These are phyloP conservation scores for Troilus luridus DNA, from an alignment of 2,888 invertebrate genomes.

Conservation along the genomic window DNA sequence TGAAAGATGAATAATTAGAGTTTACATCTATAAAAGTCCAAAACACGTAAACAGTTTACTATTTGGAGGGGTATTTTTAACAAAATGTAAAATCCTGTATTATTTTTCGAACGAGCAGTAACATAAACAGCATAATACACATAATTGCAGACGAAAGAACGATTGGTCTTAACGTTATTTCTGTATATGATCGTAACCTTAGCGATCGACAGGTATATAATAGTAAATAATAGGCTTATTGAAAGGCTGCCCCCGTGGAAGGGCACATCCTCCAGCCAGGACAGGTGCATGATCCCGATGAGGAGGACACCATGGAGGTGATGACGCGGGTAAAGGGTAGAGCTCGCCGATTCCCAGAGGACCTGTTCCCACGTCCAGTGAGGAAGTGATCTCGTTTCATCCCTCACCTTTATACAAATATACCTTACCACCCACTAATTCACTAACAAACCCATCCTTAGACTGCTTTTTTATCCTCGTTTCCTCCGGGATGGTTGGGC, in stretches of 20 bases:
- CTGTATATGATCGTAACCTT: background rate
- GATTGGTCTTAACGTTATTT: background rate
- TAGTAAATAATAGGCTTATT: background rate
- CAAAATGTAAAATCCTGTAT: too few species aligned
- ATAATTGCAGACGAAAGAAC: too few species aligned
- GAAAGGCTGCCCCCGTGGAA: background rate
- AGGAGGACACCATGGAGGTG: slow-evolving; percentile 6
- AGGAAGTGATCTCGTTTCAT: slow-evolving; percentile 56
- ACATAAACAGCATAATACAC: too few species aligned
- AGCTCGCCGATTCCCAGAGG: background rate
- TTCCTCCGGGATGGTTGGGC: slow-evolving; percentile 37
- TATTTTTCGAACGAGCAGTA: too few species aligned
- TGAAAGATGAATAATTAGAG: too few species aligned
- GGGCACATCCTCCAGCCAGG: background rate
- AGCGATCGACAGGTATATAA: background rate
- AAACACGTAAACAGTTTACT: too few species aligned
- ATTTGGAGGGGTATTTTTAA: too few species aligned
- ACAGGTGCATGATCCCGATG: slow-evolving; percentile 5
- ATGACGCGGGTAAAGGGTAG: slow-evolving; percentile 21
- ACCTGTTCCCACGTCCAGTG: slow-evolving; percentile 51
- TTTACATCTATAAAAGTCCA: too few species aligned
- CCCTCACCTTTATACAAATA: slow-evolving; percentile 49
- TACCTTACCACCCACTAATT: slow-evolving; percentile 45
- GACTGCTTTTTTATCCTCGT: background rate
- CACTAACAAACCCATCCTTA: slow-evolving; percentile 49